Base-by-base conservation (phyloP, 1,140 invertebrate species). In the Sminthurinus signatus region DNA sequence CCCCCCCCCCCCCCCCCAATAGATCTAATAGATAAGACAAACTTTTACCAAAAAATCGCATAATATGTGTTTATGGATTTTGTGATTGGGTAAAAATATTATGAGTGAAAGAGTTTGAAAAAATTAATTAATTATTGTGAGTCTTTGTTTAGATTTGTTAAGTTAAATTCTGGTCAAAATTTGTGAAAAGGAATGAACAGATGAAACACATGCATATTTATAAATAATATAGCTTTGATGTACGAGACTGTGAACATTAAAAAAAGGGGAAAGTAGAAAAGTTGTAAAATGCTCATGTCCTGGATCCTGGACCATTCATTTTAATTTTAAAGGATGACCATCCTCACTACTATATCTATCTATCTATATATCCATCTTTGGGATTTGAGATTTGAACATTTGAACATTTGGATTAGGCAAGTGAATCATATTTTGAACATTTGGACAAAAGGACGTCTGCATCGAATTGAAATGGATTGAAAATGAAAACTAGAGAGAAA, bases 401-500 rank as follows among this genome's bases (percentile, higher is more conserved):
- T 52, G 50, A 52, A 52, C 50, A 52, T 52, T 52, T 52, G 50
- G 50, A 52, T 25, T 25, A 28, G 50, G 50, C 50, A 52, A 52
- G 50, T 52, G 50, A 52, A 52, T 52, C 50, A 52, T 52, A 12
- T 46, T 52, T 28, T 52, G 50, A 36, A 36, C n/a, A n/a, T n/a
- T 36, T 36, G 32, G 27, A 52, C 50, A 52, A 52, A 52, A 52
- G 50, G 25, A 28, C 50, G 50, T 29, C 50, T 52, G 50, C 27
- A 25, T 52, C 21, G 50, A 52, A 52, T 52, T 52, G 50, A 52
- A 52, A 52, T n/a, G n/a, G n/a, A n/a, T n/a, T n/a, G n/a, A n/a
- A n/a, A n/a, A n/a, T n/a, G n/a, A n/a, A n/a, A n/a, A n/a, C n/a
- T n/a, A n/a, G n/a, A n/a, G n/a, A 52, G 50, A 52, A 25, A 23